phyloP scores from a whole-genome alignment of 2,888 invertebrate genomes.

The Sinotaia quadrata region DNA sequence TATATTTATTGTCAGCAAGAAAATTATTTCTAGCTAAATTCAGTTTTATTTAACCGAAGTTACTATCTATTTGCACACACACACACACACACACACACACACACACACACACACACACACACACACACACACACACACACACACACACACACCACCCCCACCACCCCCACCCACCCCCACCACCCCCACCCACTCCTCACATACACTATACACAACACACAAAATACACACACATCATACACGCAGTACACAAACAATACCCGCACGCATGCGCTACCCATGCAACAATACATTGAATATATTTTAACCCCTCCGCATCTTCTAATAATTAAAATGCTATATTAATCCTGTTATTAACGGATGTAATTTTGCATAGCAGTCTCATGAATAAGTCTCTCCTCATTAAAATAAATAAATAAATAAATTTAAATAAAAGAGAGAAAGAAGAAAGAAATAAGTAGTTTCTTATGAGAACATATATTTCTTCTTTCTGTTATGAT shows the following conservation, averaged over 20 bases:
- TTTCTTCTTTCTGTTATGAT: too few relatives aligned
- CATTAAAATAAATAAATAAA: too few relatives aligned
- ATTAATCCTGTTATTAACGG: too few relatives aligned
- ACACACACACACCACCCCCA: neutral
- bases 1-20: too few relatives aligned
- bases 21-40: neutral
- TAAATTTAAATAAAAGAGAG: too few relatives aligned
- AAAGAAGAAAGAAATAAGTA: too few relatives aligned
- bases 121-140: neutral
- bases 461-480: too few relatives aligned
- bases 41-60: neutral
- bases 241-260: neutral
- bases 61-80: neutral
- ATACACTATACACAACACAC: neutral
- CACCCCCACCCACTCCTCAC: slow-evolving; percentile 2
- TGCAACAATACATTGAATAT: too few relatives aligned
- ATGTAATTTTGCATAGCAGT: too few relatives aligned
- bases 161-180: neutral
- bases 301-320: too few relatives aligned
- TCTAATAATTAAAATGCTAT: too few relatives aligned
- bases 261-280: slow-evolving; percentile 1
- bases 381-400: too few relatives aligned
- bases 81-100: slow-evolving; percentile 4
- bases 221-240: slow-evolving; percentile 7
- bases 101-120: slow-evolving; percentile 2